Conservation (phyloP, 2,888 invertebrate genomes). For the Cotesia congregata region DNA sequence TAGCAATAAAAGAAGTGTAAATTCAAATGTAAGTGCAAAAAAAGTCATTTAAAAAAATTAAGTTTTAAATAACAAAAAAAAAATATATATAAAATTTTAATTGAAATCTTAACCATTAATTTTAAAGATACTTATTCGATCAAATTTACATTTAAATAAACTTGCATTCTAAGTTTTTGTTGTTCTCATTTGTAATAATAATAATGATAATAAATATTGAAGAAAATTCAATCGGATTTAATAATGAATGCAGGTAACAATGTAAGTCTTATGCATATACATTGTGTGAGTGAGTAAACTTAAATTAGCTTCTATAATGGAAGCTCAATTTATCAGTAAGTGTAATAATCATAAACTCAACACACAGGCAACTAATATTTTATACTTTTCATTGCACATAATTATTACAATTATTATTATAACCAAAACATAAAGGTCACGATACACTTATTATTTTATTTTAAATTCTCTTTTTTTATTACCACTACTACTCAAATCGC, state of each 20-base stretch:
- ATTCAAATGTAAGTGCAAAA: background rate
- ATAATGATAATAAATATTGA: background rate
- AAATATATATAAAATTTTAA: background rate
- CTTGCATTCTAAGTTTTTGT: too few relatives aligned
- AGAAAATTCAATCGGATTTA: background rate
- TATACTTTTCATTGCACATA: constrained; percentile 25
- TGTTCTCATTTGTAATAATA: background rate
- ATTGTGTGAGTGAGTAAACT: constrained; percentile 4
- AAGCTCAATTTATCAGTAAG: constrained; percentile 44
- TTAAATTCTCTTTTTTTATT: constrained; percentile 25
- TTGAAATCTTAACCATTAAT: background rate
- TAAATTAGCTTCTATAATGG: constrained; percentile 37
- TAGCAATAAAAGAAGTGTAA: background rate
- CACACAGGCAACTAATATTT: constrained; percentile 33
- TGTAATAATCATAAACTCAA: constrained; percentile 37
- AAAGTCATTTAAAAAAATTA: background rate
- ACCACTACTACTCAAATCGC: constrained; percentile 43
- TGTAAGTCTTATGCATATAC: background rate
- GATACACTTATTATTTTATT: constrained; percentile 25
- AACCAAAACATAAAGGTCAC: constrained; percentile 9
- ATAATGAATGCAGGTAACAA: background rate
- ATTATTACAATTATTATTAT: constrained; percentile 10
- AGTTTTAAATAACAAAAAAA: background rate
- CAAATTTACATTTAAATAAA: background rate
- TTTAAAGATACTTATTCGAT: background rate